A percentile compares a stretch with the other conserved stretches of the same genome.
Conservation (phyloP, 1,140 invertebrate species). For the Zaprionus ghesquierei region DNA sequence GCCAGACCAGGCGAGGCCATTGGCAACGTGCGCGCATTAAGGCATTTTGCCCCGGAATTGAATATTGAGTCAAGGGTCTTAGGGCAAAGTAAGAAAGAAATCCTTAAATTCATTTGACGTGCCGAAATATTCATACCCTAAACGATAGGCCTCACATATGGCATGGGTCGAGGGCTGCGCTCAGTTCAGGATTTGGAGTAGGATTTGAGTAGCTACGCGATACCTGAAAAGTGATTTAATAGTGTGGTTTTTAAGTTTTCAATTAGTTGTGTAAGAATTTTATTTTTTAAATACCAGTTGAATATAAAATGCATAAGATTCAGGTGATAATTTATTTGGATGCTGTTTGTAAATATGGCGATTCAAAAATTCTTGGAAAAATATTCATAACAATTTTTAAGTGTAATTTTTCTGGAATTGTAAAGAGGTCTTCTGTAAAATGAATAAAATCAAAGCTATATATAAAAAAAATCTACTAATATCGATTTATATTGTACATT, state of each 20-base stretch:
- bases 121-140: conserved; percentile 32
- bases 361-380: too few species aligned
- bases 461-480: too few species aligned
- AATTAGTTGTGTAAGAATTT: too few species aligned
- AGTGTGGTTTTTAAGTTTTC: background rate
- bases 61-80: conserved; percentile 73
- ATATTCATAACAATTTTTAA: too few species aligned
- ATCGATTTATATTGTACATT: too few species aligned
- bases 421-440: too few species aligned
- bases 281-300: too few species aligned
- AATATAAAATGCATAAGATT: too few species aligned
- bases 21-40: conserved; percentile 73
- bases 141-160: background rate
- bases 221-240: background rate
- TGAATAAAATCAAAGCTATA: too few species aligned
- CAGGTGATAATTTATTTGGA: too few species aligned
- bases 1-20: conserved; percentile 9
- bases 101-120: background rate
- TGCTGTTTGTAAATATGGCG: too few species aligned
- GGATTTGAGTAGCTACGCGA: background rate
- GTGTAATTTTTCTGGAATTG: too few species aligned
- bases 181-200: background rate
- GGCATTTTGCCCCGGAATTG: conserved; percentile 66
- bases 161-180: background rate
- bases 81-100: conserved; percentile 41